A percentile compares a stretch with the other conserved stretches of the same genome.
Evolutionary conservation across 2,888 invertebrate genomes (phyloP).

Genomic region (Myopa testacea): DNA sequence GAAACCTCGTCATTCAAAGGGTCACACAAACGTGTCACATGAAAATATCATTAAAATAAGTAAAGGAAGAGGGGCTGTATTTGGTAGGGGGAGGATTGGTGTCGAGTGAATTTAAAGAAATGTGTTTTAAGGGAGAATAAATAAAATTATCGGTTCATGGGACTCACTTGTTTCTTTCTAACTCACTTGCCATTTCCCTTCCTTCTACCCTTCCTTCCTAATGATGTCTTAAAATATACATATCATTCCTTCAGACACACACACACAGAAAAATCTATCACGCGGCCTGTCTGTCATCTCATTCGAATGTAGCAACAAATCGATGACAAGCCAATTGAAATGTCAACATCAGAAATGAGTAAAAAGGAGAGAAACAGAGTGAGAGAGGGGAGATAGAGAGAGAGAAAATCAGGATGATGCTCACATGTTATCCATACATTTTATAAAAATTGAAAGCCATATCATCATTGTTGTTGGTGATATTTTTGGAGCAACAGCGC

Average conservation of each 20-base stretch:
- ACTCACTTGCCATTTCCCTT: neutral
- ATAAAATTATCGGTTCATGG: neutral
- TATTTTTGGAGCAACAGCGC: conserved; percentile 1
- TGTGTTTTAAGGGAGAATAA: no score
- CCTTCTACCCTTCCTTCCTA: neutral
- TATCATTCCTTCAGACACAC: neutral
- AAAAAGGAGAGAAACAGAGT: neutral
- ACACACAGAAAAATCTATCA: neutral
- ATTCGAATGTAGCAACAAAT: conserved; percentile 25
- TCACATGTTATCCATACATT: no score
- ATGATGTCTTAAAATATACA: conserved; percentile 17
- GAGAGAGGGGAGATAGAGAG: no score
- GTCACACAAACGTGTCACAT: neutral
- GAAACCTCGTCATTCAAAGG: neutral
- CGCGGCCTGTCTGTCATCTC: conserved; percentile 8
- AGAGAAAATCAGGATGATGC: no score
- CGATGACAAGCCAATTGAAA: conserved; percentile 35
- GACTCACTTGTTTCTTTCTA: neutral
- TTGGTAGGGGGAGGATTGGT: no score
- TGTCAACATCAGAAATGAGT: conserved; percentile 15
- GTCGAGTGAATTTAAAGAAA: no score
- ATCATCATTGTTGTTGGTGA: neutral
- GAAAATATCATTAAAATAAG: no score
- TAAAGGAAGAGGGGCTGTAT: no score
- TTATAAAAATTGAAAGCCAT: no score